Percentiles rank a stretch among this genome's conserved stretches.
These are phyloP conservation scores for Metellina segmentata DNA, from an alignment of 2,888 invertebrate species.

Conservation along the genomic window DNA sequence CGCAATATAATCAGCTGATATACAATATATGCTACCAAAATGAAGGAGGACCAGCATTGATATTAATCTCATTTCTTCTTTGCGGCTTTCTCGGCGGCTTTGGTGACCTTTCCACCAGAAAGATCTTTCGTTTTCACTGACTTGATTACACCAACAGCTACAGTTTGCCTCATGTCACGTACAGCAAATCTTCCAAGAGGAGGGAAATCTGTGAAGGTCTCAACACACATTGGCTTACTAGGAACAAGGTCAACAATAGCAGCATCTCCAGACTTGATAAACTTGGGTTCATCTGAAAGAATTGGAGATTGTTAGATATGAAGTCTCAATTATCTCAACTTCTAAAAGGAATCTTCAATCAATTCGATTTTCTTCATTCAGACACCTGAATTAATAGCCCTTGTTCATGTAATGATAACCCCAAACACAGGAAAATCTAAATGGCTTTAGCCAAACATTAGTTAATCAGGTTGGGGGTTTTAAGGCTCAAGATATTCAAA, in stretches of 20 bases:
- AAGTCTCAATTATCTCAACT: background rate
- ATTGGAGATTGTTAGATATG: background rate
- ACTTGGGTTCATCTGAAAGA: constrained; percentile 93
- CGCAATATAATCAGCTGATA: constrained; percentile 55
- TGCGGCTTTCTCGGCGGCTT: constrained; percentile 98
- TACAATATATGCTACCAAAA: constrained; percentile 64
- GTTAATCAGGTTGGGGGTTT: background rate
- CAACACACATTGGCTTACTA: constrained; percentile 98
- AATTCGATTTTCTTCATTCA: background rate
- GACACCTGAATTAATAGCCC: background rate
- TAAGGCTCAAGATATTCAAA: background rate
- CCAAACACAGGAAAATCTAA: too few relatives aligned
- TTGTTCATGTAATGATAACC: too few relatives aligned
- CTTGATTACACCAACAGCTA: constrained; percentile 97
- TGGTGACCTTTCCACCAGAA: constrained; percentile 96
- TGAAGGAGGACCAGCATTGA: constrained; percentile 29
- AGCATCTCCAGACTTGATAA: constrained; percentile 97
- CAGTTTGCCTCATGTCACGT: constrained; percentile 99
- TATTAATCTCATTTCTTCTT: constrained; percentile 92
- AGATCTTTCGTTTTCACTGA: constrained; percentile 89
- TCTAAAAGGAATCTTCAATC: background rate
- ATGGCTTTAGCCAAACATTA: too few relatives aligned
- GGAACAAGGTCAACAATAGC: constrained; percentile 96
- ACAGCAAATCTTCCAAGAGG: constrained; percentile 98
- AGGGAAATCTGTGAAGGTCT: constrained; percentile 98